These are phyloP conservation scores for Macquaria australasica DNA, from an alignment of 2,113 vertebrate genomes.

Conservation along the genomic window DNA sequence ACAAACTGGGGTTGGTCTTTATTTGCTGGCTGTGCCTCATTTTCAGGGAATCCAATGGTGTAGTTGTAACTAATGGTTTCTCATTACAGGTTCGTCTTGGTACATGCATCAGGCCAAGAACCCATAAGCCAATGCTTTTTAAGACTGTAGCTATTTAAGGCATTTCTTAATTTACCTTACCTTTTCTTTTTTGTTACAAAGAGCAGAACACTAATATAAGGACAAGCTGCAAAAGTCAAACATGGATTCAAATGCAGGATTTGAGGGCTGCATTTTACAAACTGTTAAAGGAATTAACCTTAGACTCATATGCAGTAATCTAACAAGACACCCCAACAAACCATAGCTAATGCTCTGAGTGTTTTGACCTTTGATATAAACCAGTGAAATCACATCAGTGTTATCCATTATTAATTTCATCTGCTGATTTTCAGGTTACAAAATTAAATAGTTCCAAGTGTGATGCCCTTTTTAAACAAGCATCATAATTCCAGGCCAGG, in stretches of 20 bases:
- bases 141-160: neutral
- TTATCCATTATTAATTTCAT: slow-evolving; percentile 20
- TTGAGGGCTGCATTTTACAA: neutral
- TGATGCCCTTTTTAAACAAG: neutral
- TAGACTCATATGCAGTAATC: neutral
- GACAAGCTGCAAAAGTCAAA: neutral
- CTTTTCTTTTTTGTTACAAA: neutral
- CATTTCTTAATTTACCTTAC: neutral
- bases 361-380: slow-evolving; percentile 23
- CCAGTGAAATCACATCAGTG: neutral
- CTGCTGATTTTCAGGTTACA: neutral
- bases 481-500: neutral
- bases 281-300: slow-evolving; percentile 4
- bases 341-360: neutral
- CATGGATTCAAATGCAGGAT: neutral
- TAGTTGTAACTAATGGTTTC: neutral
- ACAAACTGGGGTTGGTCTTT: neutral
- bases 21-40: neutral
- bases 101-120: neutral
- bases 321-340: slow-evolving; percentile 12
- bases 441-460: slow-evolving; percentile 2
- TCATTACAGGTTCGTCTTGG: neutral
- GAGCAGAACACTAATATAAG: neutral
- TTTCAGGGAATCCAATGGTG: neutral
- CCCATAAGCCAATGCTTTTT: neutral